Base-by-base conservation (phyloP, 2,797 vertebrate genomes). In the Chaetodon trifasciatus region DNA sequence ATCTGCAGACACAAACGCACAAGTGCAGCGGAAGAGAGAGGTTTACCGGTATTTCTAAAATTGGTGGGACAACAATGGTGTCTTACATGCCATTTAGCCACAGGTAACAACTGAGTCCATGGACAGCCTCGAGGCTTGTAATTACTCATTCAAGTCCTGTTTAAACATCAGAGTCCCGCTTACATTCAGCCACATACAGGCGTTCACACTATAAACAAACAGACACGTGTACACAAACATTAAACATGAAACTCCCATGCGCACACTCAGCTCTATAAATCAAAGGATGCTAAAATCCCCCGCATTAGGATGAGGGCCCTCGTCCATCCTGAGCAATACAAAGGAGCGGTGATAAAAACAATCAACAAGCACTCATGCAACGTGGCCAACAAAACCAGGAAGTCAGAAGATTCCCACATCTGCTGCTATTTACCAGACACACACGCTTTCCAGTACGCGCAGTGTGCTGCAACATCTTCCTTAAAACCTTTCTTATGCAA, bases 81-180 rank as follows among this genome's bases (percentile, higher is more conserved):
- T 46, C 83, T 79, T 72, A 78, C 81, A 60, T 72, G 75, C 63
- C 46, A 50, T 52, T 84, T 74, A 78, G 76, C 64, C 74, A 76
- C 86, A 93, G 88, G 91, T 86, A 79, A 77, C 68, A 90, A 71
- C 92, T 89, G 83, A 76, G 60, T 78, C 42, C 46, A 57, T 39
- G 39, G 9, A 75, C 47, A 35, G 71, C 73, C 46, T 60, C 68
- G 0, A 71, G 67, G n/a, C 79, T 85, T 90, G 84, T 87, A 86
- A 93, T 92, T 93, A 92, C 42, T 53, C n/a, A 57, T 49, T 53
- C 58, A 76, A 78, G 71, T 70, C 13, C 69, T 60, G 76, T 84
- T 93, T 91, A 91, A 88, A 91, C 87, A 91, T 89, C 81, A 85
- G 57, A 74, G 37, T 28, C 65, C 50, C 3, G 32, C 77, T 73